Percentiles rank a stretch among this genome's conserved stretches.
These are phyloP conservation scores for Numenius phaeopus DNA, from an alignment of 2,797 vertebrate species.

Conservation along the genomic window DNA sequence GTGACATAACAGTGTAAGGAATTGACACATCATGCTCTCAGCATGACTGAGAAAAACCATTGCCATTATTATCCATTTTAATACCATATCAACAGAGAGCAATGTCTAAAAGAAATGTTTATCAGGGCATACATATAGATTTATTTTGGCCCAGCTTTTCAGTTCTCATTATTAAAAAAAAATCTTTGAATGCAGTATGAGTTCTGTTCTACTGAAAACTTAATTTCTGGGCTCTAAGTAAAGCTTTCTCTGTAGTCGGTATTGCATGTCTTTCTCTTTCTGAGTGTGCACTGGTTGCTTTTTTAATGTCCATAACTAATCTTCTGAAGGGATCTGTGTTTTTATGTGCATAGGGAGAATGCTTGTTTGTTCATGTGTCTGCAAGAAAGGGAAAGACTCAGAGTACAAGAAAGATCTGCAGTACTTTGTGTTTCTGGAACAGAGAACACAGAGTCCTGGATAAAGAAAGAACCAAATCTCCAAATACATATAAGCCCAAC, in stretches of 20 bases:
- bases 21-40: neutral
- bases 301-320: neutral
- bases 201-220: neutral
- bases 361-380: neutral
- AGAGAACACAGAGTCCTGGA: conserved; percentile 1
- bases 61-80: neutral
- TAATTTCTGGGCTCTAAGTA: neutral
- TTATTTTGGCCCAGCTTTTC: neutral
- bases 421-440: neutral
- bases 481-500: neutral
- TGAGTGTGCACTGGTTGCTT: neutral
- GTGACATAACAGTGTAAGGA: neutral
- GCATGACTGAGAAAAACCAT: neutral
- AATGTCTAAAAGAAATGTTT: fast-evolving
- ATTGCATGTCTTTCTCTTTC: neutral
- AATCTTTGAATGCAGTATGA: neutral
- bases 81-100: neutral
- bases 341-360: neutral
- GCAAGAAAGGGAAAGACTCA: neutral
- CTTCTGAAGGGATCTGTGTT: neutral
- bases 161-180: neutral
- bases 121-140: neutral
- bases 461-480: neutral
- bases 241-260: neutral
- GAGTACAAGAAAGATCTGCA: neutral